phyloP scores from a whole-genome alignment of 37 sponge, comb jelly and placozoan species.

The Beroe ovata region DNA sequence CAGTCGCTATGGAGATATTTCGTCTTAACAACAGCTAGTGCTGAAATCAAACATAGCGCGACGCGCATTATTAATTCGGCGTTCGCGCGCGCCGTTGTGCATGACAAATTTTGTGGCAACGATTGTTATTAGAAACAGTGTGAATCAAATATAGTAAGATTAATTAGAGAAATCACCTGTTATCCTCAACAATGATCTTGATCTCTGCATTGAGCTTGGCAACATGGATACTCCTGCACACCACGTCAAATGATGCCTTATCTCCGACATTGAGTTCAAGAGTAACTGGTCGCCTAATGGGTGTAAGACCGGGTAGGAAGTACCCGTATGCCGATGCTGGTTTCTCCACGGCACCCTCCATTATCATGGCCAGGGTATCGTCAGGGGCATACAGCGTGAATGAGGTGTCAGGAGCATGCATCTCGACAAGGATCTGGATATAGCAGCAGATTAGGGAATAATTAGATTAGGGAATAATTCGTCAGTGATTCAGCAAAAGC shows the following conservation, averaged over 20 bases:
- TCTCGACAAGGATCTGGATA: slow-evolving; percentile 48
- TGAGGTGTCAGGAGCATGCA: slow-evolving; percentile 64
- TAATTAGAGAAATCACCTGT: too few relatives aligned
- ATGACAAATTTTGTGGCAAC: background rate
- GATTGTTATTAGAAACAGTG: too few relatives aligned
- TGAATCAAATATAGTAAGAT: too few relatives aligned
- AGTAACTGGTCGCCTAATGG: slow-evolving; percentile 67
- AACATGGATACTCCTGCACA: slow-evolving; percentile 66
- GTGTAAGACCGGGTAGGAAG: slow-evolving; percentile 4
- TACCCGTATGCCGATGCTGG: background rate
- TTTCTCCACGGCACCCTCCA: slow-evolving; percentile 55
- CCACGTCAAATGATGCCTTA: slow-evolving; percentile 68
- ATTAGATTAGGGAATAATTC: too few relatives aligned
- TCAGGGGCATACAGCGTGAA: slow-evolving; percentile 68
- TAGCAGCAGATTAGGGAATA: too few relatives aligned
- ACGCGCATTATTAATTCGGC: background rate
- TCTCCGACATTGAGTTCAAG: slow-evolving; percentile 70
- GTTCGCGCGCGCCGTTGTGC: background rate
- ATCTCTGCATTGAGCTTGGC: slow-evolving; percentile 52
- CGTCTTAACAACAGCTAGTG: background rate
- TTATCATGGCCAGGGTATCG: slow-evolving; percentile 46
- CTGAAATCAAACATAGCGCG: background rate
- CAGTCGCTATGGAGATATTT: background rate
- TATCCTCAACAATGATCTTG: slow-evolving; percentile 58
- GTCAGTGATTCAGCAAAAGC: too few relatives aligned